These are phyloP conservation scores for Daphoenositta chrysoptera DNA, from an alignment of 2,113 vertebrate species.

Conservation along the genomic window DNA sequence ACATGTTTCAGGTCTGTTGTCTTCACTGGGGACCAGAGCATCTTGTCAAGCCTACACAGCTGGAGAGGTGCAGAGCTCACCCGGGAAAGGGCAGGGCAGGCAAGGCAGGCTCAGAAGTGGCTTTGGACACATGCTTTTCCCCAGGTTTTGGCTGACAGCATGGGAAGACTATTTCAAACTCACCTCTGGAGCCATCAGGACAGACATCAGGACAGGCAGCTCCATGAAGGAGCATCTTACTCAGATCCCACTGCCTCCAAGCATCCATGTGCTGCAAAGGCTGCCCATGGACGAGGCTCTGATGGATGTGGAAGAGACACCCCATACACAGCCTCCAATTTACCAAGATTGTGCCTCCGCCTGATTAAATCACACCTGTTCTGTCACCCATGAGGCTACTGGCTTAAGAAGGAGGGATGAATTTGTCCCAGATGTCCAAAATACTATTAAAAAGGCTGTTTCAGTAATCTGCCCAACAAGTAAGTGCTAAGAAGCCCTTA, in stretches of 20 bases:
- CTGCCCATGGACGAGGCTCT: fast-evolving
- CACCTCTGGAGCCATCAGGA: fast-evolving
- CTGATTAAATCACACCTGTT: not conserved
- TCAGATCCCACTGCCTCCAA: not conserved
- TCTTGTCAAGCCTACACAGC: not conserved
- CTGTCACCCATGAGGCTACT: not conserved
- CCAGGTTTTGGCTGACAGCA: not conserved
- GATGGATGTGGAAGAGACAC: not conserved
- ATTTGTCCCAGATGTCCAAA: not conserved
- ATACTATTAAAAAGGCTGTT: not conserved
- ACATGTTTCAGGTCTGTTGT: not conserved
- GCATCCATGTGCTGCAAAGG: not conserved
- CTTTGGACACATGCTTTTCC: not conserved
- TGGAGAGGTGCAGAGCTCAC: not conserved
- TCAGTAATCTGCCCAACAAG: not conserved
- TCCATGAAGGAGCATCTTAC: not conserved
- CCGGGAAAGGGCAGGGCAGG: too few species aligned
- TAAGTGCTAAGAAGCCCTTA: not conserved
- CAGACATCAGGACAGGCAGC: not conserved
- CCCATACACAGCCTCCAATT: not conserved
- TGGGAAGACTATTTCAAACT: not conserved
- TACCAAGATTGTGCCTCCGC: not conserved
- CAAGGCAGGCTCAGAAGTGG: not conserved
- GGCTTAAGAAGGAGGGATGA: not conserved
- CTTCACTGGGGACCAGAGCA: not conserved